Percentiles rank a stretch among this genome's conserved stretches.
These are phyloP conservation scores for Ictalurus furcatus DNA, from an alignment of 2,113 vertebrate genomes.

Conservation along the genomic window DNA sequence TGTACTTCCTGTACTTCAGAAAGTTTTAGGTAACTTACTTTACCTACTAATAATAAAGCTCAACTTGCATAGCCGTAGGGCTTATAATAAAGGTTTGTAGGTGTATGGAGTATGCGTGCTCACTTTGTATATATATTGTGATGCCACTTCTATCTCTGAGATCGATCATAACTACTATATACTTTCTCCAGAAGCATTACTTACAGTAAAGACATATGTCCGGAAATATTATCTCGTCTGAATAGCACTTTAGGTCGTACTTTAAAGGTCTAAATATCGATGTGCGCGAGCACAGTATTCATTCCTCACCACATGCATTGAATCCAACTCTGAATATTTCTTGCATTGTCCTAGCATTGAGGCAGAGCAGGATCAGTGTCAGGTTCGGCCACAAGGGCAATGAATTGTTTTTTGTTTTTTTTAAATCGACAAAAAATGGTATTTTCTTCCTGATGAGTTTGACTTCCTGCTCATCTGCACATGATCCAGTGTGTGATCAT, in stretches of 20 bases:
- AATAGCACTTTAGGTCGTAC: not conserved
- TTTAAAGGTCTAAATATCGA: not conserved
- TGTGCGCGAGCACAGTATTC: not conserved
- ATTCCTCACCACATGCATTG: not conserved
- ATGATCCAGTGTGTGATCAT: slow-evolving; percentile 63
- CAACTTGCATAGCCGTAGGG: not conserved
- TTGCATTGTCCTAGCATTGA: not conserved
- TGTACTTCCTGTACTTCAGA: not conserved
- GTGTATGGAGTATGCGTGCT: not conserved
- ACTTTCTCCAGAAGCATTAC: not conserved
- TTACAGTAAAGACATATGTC: not conserved
- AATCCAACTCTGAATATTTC: not conserved
- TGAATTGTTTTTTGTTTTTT: slow-evolving; percentile 23
- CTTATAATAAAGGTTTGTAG: not conserved
- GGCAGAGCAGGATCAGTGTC: slow-evolving; percentile 4
- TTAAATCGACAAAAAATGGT: not conserved
- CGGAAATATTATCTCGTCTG: not conserved
- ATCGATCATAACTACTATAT: not conserved
- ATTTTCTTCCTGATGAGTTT: slow-evolving; percentile 66
- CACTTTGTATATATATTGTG: not conserved
- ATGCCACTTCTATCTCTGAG: not conserved
- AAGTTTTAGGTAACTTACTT: not conserved
- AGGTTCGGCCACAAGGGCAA: slow-evolving; percentile 57
- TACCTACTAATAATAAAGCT: not conserved
- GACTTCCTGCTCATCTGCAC: slow-evolving; percentile 68